Conservation (phyloP, 92 coral and sea anemone species). For the Epizoanthus stellaris region DNA sequence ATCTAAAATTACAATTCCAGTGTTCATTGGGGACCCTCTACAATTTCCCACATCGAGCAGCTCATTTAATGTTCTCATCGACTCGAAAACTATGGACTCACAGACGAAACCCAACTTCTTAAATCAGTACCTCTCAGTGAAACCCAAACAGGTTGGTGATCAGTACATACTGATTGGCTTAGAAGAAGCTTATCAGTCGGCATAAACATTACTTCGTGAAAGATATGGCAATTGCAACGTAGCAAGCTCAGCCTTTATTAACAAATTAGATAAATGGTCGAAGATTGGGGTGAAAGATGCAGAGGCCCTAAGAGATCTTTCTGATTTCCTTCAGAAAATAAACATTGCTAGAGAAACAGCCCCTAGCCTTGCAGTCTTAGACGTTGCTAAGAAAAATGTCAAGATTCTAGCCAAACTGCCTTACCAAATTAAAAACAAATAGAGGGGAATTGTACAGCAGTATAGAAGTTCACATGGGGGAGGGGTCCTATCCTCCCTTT, state of each 20-base stretch:
- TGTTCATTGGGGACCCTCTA: slow-evolving; percentile 26
- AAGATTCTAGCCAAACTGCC: too few relatives aligned
- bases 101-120: slow-evolving; percentile 21
- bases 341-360: slow-evolving; percentile 34
- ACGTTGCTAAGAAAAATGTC: slow-evolving; percentile 51
- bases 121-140: slow-evolving; percentile 18
- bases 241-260: slow-evolving; percentile 1
- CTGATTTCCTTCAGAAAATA: slow-evolving; percentile 49
- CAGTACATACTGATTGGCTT: slow-evolving; percentile 28
- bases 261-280: slow-evolving; percentile 41
- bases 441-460: too few relatives aligned
- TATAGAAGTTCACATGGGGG: too few relatives aligned
- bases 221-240: slow-evolving; percentile 47
- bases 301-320: slow-evolving; percentile 37
- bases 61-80: slow-evolving; percentile 17
- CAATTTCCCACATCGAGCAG: slow-evolving; percentile 21
- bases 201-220: slow-evolving; percentile 28
- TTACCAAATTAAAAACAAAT: too few relatives aligned
- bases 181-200: slow-evolving; percentile 45
- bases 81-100: slow-evolving; percentile 28
- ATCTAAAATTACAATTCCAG: slow-evolving; percentile 28
- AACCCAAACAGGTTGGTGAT: slow-evolving; percentile 9
- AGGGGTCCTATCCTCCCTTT: too few relatives aligned
- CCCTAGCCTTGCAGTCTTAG: slow-evolving; percentile 30
- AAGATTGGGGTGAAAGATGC: slow-evolving; percentile 49